phyloP scores from a whole-genome alignment of 2,888 invertebrate species.

The Leptinotarsa rubiginosa region DNA sequence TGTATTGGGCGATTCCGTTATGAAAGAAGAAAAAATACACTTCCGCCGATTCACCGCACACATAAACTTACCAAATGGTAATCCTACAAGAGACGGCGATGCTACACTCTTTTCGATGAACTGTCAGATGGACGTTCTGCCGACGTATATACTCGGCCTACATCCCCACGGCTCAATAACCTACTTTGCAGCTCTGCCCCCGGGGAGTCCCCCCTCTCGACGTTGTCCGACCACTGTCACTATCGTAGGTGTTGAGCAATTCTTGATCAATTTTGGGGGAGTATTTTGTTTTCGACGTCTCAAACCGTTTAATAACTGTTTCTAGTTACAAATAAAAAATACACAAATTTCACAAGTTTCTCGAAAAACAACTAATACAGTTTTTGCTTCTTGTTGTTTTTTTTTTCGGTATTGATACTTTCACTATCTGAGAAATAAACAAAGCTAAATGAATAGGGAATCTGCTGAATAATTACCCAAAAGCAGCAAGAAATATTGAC shows the following conservation, averaged over 20 bases:
- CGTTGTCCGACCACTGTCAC: slow-evolving; percentile 58
- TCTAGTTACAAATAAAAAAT: too few relatives aligned
- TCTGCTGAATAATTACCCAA: too few relatives aligned
- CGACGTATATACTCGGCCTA: slow-evolving; percentile 66
- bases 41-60: slow-evolving; percentile 16
- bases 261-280: too few relatives aligned
- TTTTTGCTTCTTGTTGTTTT: too few relatives aligned
- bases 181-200: slow-evolving; percentile 57
- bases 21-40: not conserved
- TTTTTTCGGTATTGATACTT: too few relatives aligned
- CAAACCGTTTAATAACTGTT: too few relatives aligned
- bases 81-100: slow-evolving; percentile 50
- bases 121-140: slow-evolving; percentile 55
- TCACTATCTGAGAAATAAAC: too few relatives aligned
- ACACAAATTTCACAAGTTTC: too few relatives aligned
- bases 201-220: slow-evolving; percentile 49
- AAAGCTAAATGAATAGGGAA: too few relatives aligned
- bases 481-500: too few relatives aligned
- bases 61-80: slow-evolving; percentile 41
- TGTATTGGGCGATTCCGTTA: slow-evolving; percentile 2
- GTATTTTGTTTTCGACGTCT: too few relatives aligned
- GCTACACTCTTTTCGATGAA: slow-evolving; percentile 57
- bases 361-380: too few relatives aligned
- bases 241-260: slow-evolving; percentile 44
- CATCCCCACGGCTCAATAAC: slow-evolving; percentile 66